Evolutionary conservation across 2,888 invertebrate species (phyloP).

Genomic region (Lithophane ornitopus): DNA sequence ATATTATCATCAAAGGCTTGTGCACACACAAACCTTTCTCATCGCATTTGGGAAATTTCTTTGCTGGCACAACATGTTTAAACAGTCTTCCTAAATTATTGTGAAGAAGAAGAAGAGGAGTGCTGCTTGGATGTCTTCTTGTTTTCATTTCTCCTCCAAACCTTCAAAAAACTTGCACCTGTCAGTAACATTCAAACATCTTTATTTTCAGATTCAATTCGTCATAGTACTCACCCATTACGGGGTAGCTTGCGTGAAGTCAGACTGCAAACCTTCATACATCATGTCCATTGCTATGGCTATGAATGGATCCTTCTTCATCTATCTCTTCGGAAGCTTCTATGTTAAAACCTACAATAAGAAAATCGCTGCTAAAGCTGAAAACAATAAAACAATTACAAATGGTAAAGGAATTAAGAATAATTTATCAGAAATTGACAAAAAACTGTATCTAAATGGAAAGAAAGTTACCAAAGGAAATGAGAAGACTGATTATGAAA

Average conservation of each 20-base stretch:
- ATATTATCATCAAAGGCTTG: not conserved
- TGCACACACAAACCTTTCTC: not conserved
- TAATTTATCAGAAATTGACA: constrained; percentile 1
- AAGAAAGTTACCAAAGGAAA: not conserved
- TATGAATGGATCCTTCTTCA: constrained; percentile 66
- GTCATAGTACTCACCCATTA: constrained; percentile 66
- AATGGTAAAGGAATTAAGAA: not conserved
- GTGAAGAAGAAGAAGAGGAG: too few relatives aligned
- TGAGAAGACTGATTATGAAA: not conserved
- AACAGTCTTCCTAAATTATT: not conserved
- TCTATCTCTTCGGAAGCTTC: constrained; percentile 73
- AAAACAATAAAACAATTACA: not conserved
- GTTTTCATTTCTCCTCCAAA: not conserved
- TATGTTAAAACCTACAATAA: constrained; percentile 69
- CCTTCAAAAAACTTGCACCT: not conserved
- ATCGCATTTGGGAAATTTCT: not conserved
- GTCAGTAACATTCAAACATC: not conserved
- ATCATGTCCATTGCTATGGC: constrained; percentile 58
- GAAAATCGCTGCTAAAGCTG: constrained; percentile 3
- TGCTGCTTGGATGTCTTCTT: not conserved
- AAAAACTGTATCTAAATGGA: constrained; percentile 27
- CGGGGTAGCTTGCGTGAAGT: constrained; percentile 43
- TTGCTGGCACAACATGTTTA: not conserved
- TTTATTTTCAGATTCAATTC: constrained; percentile 74
- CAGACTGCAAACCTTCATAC: constrained; percentile 72